A percentile compares a stretch with the other conserved stretches of the same genome.
Evolutionary conservation across 1,140 invertebrate genomes (phyloP).

Genomic region (Zaprionus kolodkinae): DNA sequence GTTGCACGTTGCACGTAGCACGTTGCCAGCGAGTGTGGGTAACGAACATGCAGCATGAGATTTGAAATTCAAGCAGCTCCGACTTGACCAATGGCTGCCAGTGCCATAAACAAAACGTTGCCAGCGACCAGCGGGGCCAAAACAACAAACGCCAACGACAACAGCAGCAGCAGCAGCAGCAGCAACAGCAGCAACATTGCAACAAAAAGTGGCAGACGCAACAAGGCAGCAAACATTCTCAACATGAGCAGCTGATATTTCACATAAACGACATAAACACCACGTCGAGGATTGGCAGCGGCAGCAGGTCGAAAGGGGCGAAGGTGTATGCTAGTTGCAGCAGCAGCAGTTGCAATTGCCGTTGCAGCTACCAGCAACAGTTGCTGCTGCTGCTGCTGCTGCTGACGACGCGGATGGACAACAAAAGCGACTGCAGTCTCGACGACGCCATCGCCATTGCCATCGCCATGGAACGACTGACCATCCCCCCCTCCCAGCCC

Average conservation of each 20-base stretch:
- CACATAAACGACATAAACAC: constrained; percentile 83
- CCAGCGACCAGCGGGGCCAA: constrained; percentile 36
- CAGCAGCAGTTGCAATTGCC: constrained; percentile 49
- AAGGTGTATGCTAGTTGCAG: constrained; percentile 59
- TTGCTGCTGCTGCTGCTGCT: constrained; percentile 46
- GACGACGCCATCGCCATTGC: constrained; percentile 68
- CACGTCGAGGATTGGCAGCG: constrained; percentile 51
- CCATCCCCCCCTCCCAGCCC: not conserved
- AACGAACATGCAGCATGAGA: constrained; percentile 53
- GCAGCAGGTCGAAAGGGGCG: constrained; percentile 24
- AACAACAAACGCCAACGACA: constrained; percentile 57
- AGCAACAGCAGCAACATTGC: constrained; percentile 47
- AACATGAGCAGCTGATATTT: constrained; percentile 83
- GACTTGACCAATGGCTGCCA: constrained; percentile 74
- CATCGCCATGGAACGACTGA: not conserved
- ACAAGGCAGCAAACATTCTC: constrained; percentile 77
- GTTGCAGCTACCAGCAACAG: constrained; percentile 47
- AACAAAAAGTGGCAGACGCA: constrained; percentile 72
- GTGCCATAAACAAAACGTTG: constrained; percentile 75
- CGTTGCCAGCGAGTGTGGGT: constrained; percentile 37
- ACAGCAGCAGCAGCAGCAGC: constrained; percentile 37
- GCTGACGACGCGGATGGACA: constrained; percentile 61
- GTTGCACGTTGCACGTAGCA: constrained; percentile 17
- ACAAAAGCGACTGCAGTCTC: constrained; percentile 60
- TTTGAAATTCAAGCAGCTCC: constrained; percentile 76